Base-by-base conservation (phyloP, 1,140 invertebrate species). In the Drosophila arizonae region DNA sequence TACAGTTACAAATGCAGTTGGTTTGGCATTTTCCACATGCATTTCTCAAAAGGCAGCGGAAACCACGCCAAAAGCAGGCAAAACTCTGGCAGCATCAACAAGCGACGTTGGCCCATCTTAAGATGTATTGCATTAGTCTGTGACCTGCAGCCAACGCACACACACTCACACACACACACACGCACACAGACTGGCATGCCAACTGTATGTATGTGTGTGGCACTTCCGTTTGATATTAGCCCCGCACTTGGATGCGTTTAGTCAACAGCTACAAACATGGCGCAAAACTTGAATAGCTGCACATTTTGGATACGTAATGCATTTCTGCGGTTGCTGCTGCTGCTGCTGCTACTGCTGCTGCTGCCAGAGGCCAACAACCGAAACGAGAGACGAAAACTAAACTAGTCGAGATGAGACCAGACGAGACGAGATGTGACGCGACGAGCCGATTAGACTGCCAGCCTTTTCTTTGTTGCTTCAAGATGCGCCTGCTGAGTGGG, bases 171-270 rank as follows among this genome's bases (percentile, higher is more conserved):
- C 33, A 45, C 26, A 48, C 8, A 46, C 24, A 52, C 51, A 70
- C 3, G 6, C 1, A 6, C 30, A 33, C 1, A 36, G 33, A 36
- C 2, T 9, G 33, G 33, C 33, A 39, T 13, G 36, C 36, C 36
- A 39, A 11, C 36, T 24, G 9, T 55, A 10, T 45, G 28, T 67
- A 60, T 63, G 50, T 81, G 51, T 68, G 77, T 74, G 77, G 77
- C 74, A 81, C 67, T 87, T 86, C 82, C 82, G 82, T 82, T 87
- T 88, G 84, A 82, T 87, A 87, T 87, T 87, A 87, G 82, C 82
- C 79, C 55, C 64, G 64, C 74, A 72, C 76, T 67, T 86, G 78
- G 70, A 60, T 78, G 79, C 81, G 77, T 87, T 86, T 87, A 82
- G 81, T 85, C 73, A 77, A 71, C 74, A 84, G 72, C 56, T 61